Evolutionary conservation across 2,888 invertebrate species (phyloP).

Genomic region (Zaprionus obscuricornis): DNA sequence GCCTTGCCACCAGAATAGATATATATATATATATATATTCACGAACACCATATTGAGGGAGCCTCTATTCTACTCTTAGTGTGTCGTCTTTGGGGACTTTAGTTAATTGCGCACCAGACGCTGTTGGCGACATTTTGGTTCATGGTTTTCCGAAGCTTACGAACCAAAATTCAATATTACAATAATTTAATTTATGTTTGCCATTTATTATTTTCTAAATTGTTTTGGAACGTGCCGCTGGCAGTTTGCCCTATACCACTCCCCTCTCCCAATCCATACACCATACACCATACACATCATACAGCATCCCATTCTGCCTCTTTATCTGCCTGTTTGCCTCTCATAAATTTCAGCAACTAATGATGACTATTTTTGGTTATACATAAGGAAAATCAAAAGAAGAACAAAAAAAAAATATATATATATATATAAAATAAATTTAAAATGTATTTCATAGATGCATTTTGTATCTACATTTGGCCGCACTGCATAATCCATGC

Average conservation of each 20-base stretch:
- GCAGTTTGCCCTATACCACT: constrained; percentile 3
- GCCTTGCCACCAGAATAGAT: constrained; percentile 16
- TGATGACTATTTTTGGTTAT: constrained; percentile 63
- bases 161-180: constrained; percentile 74
- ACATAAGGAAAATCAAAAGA: too few species aligned
- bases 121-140: constrained; percentile 12
- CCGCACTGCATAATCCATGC: constrained; percentile 57
- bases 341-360: constrained; percentile 65
- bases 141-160: constrained; percentile 52
- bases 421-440: not conserved
- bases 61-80: constrained; percentile 1
- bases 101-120: constrained; percentile 60
- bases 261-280: not conserved
- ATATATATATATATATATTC: too few species aligned
- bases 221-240: constrained; percentile 81
- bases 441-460: constrained; percentile 17
- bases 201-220: constrained; percentile 82
- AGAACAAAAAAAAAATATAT: too few species aligned
- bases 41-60: not conserved
- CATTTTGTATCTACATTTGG: constrained; percentile 6
- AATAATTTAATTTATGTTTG: constrained; percentile 82
- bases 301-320: too few species aligned
- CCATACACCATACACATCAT: not conserved
- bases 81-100: constrained; percentile 33
- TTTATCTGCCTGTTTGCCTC: constrained; percentile 18